Evolutionary conservation across 2,888 invertebrate genomes (phyloP), one percentile per base, ranked within the genome.

Genomic region (Drosophila atroscutellata): DNA sequence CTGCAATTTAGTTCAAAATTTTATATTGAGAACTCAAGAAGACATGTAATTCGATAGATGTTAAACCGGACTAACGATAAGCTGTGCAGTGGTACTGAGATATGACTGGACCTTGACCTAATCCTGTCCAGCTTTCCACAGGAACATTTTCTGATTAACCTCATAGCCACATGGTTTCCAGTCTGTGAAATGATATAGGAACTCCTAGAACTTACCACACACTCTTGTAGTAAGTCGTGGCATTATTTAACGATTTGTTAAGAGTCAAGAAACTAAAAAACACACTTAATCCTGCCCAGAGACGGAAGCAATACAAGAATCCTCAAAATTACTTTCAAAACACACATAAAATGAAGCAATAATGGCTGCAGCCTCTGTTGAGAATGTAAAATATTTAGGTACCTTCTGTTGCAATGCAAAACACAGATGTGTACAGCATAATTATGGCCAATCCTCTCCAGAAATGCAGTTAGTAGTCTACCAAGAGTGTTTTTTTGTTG

Each of bases 381-480:
- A 9, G 9, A n/a, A 30, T 24, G 36, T 49, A 4, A 28, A 11
- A 15, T 18, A 24, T 2, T 37, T 18, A 15, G 39, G 8, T 30
- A 18, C 7, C 18, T 24, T 45, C 11, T 15, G 37, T 36, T 32
- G 30, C 28, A 37, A 24, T 15, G n/a, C 32, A 26, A 34, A 20
- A 42, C 11, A 11, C 13, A 26, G 7, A 13, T 69, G 13, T 37
- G 20, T 6, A 20, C 9, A 26, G 37, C 34, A 15, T 11, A 13
- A 47, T 2, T 7, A n/a, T 2, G 11, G 20, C 20, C 26, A 75
- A 88, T 89, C 89, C 83, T 83, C 67, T 83, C 84, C 79, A 86
- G 89, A 86, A 86, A 72, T 60, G 11, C 30, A n/a, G 24, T 9
- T 36, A 6, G 0, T 2, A 34, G 36, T 7, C 32, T 49, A 34